Evolutionary conservation across 2,888 invertebrate species (phyloP).

Genomic region (Himalopsyche tibetana): DNA sequence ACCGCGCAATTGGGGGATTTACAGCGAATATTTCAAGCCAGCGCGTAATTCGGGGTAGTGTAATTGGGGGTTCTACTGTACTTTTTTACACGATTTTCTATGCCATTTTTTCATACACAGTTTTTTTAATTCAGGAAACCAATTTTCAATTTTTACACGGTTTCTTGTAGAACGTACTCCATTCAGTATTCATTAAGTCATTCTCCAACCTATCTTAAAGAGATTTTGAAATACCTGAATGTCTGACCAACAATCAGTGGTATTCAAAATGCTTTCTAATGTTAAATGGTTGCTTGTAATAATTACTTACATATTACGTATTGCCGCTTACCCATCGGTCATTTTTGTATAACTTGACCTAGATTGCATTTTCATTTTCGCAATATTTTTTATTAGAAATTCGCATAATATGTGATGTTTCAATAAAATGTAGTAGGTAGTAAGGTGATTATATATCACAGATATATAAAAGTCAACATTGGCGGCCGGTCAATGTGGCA

Average conservation of each 20-base stretch:
- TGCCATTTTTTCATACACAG: too few species aligned
- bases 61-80: too few species aligned
- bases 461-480: neutral
- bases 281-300: neutral
- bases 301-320: conserved; percentile 12
- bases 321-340: neutral
- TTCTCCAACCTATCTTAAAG: neutral
- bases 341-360: conserved; percentile 24
- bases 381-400: conserved; percentile 6
- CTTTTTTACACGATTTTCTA: too few species aligned
- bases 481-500: too few species aligned
- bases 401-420: neutral
- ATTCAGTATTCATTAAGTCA: too few species aligned
- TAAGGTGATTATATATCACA: conserved; percentile 1
- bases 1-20: too few species aligned
- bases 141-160: too few species aligned
- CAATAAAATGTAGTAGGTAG: neutral
- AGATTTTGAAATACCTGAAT: neutral
- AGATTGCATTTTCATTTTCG: neutral
- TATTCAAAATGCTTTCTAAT: conserved; percentile 30
- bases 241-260: neutral
- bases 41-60: too few species aligned
- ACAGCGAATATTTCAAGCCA: too few species aligned
- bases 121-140: too few species aligned
- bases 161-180: too few species aligned